Evolutionary conservation across 2,113 vertebrate species (phyloP).

Genomic region (Ailuropoda melanoleuca): DNA sequence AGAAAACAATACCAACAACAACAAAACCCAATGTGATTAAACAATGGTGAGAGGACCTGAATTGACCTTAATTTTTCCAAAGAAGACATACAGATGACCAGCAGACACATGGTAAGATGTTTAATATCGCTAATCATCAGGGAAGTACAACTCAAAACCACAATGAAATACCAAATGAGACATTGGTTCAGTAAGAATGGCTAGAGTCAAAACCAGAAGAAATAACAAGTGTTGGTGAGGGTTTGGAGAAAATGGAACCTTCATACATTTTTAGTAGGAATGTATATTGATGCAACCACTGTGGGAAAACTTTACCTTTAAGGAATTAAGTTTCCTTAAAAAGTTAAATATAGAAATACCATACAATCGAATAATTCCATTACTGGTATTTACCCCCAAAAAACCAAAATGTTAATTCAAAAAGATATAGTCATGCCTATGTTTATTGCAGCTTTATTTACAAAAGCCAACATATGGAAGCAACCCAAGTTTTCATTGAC

Average conservation of each 20-base stretch:
- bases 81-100: neutral
- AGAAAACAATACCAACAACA: too few species aligned
- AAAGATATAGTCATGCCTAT: neutral
- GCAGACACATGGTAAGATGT: neutral
- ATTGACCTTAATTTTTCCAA: neutral
- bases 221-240: neutral
- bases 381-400: neutral
- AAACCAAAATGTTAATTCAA: neutral
- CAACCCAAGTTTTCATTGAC: neutral
- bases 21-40: neutral
- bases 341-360: neutral
- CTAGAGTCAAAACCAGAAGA: neutral
- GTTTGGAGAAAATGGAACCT: neutral
- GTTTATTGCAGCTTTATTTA: neutral
- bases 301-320: neutral
- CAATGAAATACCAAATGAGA: neutral
- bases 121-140: neutral
- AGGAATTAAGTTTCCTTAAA: neutral
- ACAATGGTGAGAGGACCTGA: neutral
- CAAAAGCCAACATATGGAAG: neutral
- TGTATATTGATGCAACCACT: neutral
- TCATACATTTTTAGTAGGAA: neutral
- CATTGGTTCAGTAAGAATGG: neutral
- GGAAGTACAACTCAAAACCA: neutral
- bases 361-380: neutral